phyloP scores from a whole-genome alignment of 1,140 invertebrate species.

The Doryteuthis pealeii region DNA sequence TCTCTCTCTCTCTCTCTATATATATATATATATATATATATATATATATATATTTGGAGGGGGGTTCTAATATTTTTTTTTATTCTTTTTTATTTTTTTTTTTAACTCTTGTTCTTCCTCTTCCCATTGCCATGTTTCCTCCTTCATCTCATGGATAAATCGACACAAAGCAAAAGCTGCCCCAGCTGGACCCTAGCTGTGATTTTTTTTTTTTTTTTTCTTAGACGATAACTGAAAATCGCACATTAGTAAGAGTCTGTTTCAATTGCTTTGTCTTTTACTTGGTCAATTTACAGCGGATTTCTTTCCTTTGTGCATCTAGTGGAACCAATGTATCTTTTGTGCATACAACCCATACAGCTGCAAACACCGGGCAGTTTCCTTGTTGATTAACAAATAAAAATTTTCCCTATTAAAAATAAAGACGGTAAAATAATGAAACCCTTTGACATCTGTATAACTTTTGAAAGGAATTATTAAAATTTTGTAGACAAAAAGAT shows the following conservation, averaged over 20 bases:
- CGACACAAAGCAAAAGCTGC: neutral
- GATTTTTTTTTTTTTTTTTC: neutral
- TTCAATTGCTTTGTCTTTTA: neutral
- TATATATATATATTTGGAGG: too few species aligned
- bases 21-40: too few species aligned
- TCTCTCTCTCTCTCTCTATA: too few species aligned
- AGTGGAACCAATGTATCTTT: neutral
- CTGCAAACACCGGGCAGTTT: neutral
- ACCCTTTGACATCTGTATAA: neutral
- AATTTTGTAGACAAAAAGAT: neutral
- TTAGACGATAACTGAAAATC: neutral
- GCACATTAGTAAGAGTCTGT: neutral
- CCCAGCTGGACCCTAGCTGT: neutral
- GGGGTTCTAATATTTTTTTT: neutral
- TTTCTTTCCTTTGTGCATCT: neutral
- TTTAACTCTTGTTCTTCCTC: neutral
- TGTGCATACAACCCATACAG: constrained; percentile 3
- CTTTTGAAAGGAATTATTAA: too few species aligned
- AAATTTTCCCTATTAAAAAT: constrained; percentile 34
- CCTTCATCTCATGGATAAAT: neutral
- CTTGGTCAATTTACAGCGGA: neutral
- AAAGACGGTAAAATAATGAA: neutral
- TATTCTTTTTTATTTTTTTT: constrained; percentile 4
- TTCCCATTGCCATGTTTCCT: neutral
- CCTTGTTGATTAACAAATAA: constrained; percentile 26